Evolutionary conservation across 2,113 vertebrate genomes (phyloP), one percentile per base, ranked within the genome.

Genomic region (Corythornis vintsioides): DNA sequence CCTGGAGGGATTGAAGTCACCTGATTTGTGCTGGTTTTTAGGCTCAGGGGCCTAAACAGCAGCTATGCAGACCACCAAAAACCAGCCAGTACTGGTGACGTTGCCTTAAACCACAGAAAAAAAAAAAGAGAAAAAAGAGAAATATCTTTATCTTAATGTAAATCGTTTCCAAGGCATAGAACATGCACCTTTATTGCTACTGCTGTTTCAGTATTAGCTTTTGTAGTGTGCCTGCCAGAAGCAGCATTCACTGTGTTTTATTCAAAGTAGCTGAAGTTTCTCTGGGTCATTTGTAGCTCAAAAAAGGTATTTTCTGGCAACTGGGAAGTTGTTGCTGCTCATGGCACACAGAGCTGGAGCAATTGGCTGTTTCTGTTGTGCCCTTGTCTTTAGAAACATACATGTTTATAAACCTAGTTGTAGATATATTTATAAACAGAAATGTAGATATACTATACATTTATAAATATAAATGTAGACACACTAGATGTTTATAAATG

Each of bases 191-290:
- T 93, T 93, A 90, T 93, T 86, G 83, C 50, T 87, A 9, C 60
- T 66, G 59, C 43, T 90, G 85, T 81, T 92, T 90, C 96, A 96
- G 96, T 89, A 92, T 88, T 96, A 87, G 77, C 83, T 94, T 94
- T 89, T 77, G 57, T 67, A 64, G 57, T 56, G 26, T 16, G 21
- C 74, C 94, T 96, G 85, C 85, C 77, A 90, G 89, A 59, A 91
- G 65, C 31, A 38, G 26, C 25, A 20, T 84, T 79, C 22, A 4
- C 38, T 3, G 9, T 53, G 38, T 66, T 91, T 73, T 87, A 77
- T 84, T 78, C 88, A 89, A 86, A 92, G 59, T 52, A 66, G n/a
- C 63, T 61, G 52, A 81, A 84, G 35, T 86, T 73, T 87, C 28
- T 26, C 18, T 92, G 63, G 93, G 61, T 88, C 57, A 43, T 70